Conservation (phyloP, 2,888 invertebrate species). For the Lasioglossum marginatum region DNA sequence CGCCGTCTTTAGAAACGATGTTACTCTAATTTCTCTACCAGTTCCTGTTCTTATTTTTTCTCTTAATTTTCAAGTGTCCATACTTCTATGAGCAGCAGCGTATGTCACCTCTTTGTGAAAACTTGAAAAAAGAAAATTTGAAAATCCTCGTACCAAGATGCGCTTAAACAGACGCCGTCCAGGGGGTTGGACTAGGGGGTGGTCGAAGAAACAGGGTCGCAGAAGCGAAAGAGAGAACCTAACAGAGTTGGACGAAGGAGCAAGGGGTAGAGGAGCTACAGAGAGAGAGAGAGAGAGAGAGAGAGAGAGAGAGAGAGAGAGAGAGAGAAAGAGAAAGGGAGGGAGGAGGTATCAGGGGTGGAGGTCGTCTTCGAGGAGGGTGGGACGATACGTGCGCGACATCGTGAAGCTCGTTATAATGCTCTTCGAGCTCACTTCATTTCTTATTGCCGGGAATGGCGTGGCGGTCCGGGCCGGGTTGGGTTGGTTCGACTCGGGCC, state of each 20-base stretch:
- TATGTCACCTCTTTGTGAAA: too few species aligned
- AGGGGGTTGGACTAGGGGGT: neutral
- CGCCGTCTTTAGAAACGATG: too few species aligned
- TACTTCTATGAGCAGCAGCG: too few species aligned
- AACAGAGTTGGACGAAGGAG: neutral
- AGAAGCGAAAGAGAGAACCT: neutral
- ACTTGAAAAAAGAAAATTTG: neutral
- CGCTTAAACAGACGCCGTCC: neutral
- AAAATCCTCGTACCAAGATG: neutral
- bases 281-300: too few species aligned
- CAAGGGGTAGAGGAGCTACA: neutral
- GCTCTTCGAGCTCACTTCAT: constrained; percentile 68
- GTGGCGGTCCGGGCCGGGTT: neutral
- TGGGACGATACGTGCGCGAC: constrained; percentile 76
- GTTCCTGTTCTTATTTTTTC: too few species aligned
- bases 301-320: too few species aligned
- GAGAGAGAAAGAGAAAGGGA: too few species aligned
- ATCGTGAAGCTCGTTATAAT: constrained; percentile 78
- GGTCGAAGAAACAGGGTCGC: neutral
- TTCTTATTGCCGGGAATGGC: constrained; percentile 65
- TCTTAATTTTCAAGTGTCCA: too few species aligned
- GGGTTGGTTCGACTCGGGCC: neutral
- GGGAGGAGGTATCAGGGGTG: neutral
- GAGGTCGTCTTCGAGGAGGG: constrained; percentile 28
- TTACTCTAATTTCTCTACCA: too few species aligned